These are phyloP conservation scores for Formica exsecta DNA, from an alignment of 1,140 invertebrate species.

Conservation along the genomic window DNA sequence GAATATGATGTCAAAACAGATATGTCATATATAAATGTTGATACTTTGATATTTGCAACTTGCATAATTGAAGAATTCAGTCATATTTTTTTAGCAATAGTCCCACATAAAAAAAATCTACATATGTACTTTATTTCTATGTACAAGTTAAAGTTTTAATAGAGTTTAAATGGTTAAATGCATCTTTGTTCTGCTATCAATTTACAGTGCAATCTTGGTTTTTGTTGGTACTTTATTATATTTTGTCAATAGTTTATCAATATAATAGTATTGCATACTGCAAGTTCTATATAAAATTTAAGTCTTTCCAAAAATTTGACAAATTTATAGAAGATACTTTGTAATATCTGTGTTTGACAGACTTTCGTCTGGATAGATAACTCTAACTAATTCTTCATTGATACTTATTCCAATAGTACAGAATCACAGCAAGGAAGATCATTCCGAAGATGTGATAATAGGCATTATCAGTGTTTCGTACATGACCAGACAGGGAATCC, in stretches of 20 bases:
- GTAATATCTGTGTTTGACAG: too few relatives aligned
- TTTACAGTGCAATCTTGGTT: too few relatives aligned
- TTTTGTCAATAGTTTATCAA: too few relatives aligned
- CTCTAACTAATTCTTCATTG: slow-evolving; percentile 56
- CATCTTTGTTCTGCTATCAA: not conserved
- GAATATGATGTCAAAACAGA: not conserved
- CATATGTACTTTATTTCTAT: not conserved
- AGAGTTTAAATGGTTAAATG: not conserved
- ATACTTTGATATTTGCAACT: slow-evolving; percentile 29
- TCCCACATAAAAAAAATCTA: not conserved
- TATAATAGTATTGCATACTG: too few relatives aligned
- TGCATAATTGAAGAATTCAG: not conserved
- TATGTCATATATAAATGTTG: not conserved
- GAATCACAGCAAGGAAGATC: slow-evolving; percentile 77
- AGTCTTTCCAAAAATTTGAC: too few relatives aligned
- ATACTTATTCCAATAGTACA: slow-evolving; percentile 82
- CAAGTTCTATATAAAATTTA: too few relatives aligned
- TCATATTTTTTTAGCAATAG: too few relatives aligned
- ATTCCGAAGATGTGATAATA: slow-evolving; percentile 83
- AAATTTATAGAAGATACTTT: too few relatives aligned
- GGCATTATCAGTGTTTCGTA: slow-evolving; percentile 84
- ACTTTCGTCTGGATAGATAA: not conserved
- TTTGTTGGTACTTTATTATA: too few relatives aligned
- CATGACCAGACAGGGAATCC: slow-evolving; percentile 91
- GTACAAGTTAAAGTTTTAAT: not conserved